Conservation (phyloP, 2,113 vertebrate species). For the Coptodon rendalli region DNA sequence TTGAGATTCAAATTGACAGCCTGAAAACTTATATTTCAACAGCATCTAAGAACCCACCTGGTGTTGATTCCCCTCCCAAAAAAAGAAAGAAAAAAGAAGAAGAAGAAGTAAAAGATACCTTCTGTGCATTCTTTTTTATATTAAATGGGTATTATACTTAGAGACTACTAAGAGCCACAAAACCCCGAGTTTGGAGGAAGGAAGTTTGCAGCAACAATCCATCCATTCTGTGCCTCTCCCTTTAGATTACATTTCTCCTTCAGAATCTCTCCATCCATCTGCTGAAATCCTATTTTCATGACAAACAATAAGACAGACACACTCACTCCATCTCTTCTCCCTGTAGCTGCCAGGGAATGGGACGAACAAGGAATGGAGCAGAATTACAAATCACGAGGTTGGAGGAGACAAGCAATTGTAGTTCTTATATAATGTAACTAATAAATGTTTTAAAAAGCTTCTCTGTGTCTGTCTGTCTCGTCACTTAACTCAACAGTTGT, state of each 20-base stretch:
- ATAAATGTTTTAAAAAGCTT: background rate
- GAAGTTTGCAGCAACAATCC: background rate
- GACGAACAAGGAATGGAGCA: background rate
- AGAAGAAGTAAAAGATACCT: background rate
- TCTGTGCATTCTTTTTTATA: background rate
- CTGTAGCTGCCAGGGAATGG: conserved; percentile 3
- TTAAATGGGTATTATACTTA: background rate
- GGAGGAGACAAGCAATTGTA: background rate
- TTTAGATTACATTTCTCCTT: conserved; percentile 32
- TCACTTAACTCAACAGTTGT: background rate
- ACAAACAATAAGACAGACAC: conserved; percentile 33
- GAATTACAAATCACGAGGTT: background rate
- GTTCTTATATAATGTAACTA: background rate
- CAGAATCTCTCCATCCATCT: conserved; percentile 42
- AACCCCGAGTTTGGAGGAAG: background rate
- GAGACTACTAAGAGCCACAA: background rate
- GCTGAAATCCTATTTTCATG: conserved; percentile 51
- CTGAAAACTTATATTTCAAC: background rate
- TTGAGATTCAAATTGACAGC: background rate
- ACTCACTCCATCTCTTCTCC: conserved; percentile 20
- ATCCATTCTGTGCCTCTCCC: background rate
- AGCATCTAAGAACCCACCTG: background rate
- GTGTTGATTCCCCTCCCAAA: background rate
- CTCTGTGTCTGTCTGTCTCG: background rate
- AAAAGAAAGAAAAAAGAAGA: background rate